Conservation (phyloP, 2,797 vertebrate genomes). For the Australoheros facetus region DNA sequence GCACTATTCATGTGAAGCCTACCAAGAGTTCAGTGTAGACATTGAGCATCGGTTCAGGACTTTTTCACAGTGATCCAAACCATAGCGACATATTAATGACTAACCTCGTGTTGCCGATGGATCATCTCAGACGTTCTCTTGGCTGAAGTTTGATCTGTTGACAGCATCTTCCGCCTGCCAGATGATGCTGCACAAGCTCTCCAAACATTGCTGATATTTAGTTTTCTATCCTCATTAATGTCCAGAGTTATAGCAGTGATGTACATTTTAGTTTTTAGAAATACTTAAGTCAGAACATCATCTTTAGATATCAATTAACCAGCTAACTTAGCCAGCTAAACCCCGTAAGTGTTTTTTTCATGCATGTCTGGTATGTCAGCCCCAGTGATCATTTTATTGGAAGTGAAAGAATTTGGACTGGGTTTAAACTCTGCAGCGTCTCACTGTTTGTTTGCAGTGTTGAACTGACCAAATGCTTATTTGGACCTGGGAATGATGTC, state of each 20-base stretch:
- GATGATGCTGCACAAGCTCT: not conserved
- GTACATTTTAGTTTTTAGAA: too few species aligned
- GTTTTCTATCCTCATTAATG: not conserved
- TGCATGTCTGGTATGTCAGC: not conserved
- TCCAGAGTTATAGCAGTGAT: too few species aligned
- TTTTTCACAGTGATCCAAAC: not conserved
- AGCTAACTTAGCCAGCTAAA: not conserved
- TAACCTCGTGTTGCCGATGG: not conserved
- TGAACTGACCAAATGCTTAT: not conserved
- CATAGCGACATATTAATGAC: not conserved
- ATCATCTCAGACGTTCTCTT: not conserved
- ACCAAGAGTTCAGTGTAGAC: too few species aligned
- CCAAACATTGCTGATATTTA: fast-evolving
- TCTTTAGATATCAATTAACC: not conserved
- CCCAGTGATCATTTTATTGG: not conserved
- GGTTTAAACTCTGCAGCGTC: not conserved
- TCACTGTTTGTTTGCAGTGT: not conserved
- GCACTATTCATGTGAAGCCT: too few species aligned
- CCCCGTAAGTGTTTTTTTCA: not conserved
- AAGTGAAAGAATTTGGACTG: too few species aligned
- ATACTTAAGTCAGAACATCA: too few species aligned
- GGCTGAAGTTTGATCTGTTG: not conserved
- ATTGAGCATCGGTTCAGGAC: too few species aligned
- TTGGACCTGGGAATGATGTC: not conserved
- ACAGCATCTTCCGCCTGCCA: not conserved